These are phyloP conservation scores for Drosophila asahinai DNA, from an alignment of 1,140 invertebrate genomes.

Conservation along the genomic window DNA sequence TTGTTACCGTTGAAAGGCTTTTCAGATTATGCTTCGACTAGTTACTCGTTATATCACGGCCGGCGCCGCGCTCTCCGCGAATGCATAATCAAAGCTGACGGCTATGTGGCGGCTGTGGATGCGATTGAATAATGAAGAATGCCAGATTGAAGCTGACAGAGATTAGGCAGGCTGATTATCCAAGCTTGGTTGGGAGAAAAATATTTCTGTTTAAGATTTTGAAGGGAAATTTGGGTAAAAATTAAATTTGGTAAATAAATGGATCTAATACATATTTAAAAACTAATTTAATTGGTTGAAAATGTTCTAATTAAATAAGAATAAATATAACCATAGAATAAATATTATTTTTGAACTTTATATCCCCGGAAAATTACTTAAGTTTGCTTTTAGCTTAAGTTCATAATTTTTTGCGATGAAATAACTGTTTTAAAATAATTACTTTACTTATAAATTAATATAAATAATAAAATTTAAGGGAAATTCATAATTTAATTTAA, in stretches of 20 bases:
- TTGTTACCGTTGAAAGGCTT: constrained; percentile 60
- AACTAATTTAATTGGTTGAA: no score
- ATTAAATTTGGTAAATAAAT: not conserved
- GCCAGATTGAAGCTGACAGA: constrained; percentile 8
- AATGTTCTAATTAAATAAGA: not conserved
- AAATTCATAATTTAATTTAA: no score
- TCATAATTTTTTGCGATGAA: no score
- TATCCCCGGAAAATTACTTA: no score
- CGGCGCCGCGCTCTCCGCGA: constrained; percentile 15
- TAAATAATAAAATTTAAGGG: no score
- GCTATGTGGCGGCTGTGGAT: constrained; percentile 35
- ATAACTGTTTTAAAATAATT: no score
- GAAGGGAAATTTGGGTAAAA: not conserved
- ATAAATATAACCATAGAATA: not conserved
- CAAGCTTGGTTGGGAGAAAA: not conserved
- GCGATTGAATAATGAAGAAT: constrained; percentile 46
- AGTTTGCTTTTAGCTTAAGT: no score
- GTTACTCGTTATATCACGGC: constrained; percentile 47
- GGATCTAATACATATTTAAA: not conserved
- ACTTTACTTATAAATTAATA: no score
- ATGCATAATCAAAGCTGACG: constrained; percentile 48
- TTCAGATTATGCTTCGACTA: constrained; percentile 45
- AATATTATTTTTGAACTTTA: not conserved
- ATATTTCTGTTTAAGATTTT: not conserved
- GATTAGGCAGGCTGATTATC: constrained; percentile 6